phyloP scores from a whole-genome alignment of 2,113 vertebrate species.

The Trogon surrucura region DNA sequence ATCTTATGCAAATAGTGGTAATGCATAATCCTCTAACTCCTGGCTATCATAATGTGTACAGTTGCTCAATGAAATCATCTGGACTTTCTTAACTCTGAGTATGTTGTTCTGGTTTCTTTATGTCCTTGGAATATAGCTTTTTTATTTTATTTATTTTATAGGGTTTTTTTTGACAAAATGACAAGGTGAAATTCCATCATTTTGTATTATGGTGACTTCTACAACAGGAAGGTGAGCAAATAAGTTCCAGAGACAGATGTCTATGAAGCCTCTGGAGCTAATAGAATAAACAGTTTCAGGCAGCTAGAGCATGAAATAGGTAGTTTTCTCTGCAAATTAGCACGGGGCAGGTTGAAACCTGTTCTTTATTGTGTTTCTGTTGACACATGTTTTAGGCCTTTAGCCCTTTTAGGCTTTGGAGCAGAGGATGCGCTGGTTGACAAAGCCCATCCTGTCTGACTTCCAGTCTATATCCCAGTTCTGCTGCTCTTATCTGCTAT shows the following conservation, averaged over 20 bases:
- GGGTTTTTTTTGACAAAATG: background rate
- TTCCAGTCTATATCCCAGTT: background rate
- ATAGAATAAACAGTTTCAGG: background rate
- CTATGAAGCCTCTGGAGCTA: background rate
- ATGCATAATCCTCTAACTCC: background rate
- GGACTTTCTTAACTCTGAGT: background rate
- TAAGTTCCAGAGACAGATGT: background rate
- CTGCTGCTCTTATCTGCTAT: background rate
- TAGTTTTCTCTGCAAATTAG: background rate
- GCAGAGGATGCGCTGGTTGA: background rate
- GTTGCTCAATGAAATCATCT: background rate
- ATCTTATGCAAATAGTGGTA: background rate
- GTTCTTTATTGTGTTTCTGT: background rate
- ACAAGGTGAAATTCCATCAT: background rate
- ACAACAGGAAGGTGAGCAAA: background rate
- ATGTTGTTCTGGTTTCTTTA: background rate
- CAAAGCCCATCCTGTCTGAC: background rate
- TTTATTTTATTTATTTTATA: background rate
- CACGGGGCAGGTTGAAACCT: background rate
- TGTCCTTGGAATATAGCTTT: background rate
- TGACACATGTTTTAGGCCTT: background rate
- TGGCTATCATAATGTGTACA: background rate
- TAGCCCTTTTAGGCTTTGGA: background rate
- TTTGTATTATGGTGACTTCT: background rate
- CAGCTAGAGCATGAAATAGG: background rate